Evolutionary conservation across 2,888 invertebrate genomes (phyloP), one percentile per base, ranked within the genome.

Genomic region (Apamea anceps): DNA sequence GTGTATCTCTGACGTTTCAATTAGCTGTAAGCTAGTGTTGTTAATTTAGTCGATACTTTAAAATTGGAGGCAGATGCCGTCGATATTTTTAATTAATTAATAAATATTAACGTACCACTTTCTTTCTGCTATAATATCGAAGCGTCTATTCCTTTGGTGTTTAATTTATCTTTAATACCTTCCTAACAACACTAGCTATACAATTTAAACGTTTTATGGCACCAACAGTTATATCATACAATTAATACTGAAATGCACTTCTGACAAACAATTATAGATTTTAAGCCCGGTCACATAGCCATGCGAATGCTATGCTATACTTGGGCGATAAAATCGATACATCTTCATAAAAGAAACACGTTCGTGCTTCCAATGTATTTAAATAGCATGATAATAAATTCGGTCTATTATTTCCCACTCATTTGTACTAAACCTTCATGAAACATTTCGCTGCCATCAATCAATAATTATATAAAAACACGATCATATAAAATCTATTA

Each of bases 381-480:
- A 42, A 25, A 63, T 18, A 71, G 28, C 45, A 65, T 65, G 72
- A 71, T 77, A 62, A 57, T 54, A 78, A 60, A 60, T 0, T 32
- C 62, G 54, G 63, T 45, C 21, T 75, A 37, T 75, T 73, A 32
- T 32, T 37, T 45, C 66, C 21, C 70, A 63, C 60, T 60, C 63
- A 75, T 85, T 86, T 85, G 83, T 85, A 85, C 84, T 85, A 85
- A 85, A 65, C 66, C 66, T 75, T 73, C 75, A 57, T 75, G 28
- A 84, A 76, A 60, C 71, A 70, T 86, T 71, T 67, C 77, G 73
- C 71, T 80, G 77, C 82, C 80, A 81, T 83, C 86, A 82, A 82
- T 88, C 81, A 88, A 85, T 87, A 81, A 84, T 80, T 71, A 79
- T 87, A 87, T 88, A 89, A 88, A 87, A 86, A 88, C 80, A 83